Base-by-base conservation (phyloP, 2,888 invertebrate species). In the Cosmia trapezina region DNA sequence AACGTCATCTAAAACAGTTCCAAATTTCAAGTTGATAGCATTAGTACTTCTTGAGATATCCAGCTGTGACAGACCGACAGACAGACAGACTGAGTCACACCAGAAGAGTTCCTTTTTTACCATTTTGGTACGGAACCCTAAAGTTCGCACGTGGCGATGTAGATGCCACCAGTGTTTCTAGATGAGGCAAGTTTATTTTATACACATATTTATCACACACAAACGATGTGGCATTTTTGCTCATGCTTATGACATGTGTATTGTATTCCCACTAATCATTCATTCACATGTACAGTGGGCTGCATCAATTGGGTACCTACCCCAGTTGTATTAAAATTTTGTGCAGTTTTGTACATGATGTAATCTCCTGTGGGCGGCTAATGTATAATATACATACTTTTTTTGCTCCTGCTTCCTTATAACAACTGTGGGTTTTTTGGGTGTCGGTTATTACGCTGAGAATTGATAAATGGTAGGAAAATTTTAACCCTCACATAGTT, bases 351-450 rank as follows among this genome's bases (percentile, higher is more conserved):
- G n/a, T n/a, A 37, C 11, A 54, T 79, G 78, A 79, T 77, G 71
- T 71, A 68, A 80, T 56, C 17, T 59, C 11, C 22, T 7, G 78
- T 77, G 59, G 77, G 82, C 54, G 67, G 47, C 43, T 64, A 63
- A 12, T 53, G n/a, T 47, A 0, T 37, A 37, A 0, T 37, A 37
- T 37, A 22, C 37, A 57, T 63, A 63, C 56, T 73, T 77, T 84
- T 73, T 62, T 72, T 73, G 73, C 47, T 11, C 76, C 2, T 33
- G 17, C 49, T 76, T 81, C 77, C 49, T 70, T n/a, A 17, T 54
- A 14, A 59, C 19, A 37, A 5, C 11, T 57, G 70, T 70, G 81
- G 70, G 65, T 43, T 63, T 14, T 65, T 12, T 66, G 49, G 81
- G 78, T 70, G 82, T n/a, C 59, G 33, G 51, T 47, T 56, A 14